Conservation (phyloP, 2,113 vertebrate genomes). For the Tichodroma muraria region DNA sequence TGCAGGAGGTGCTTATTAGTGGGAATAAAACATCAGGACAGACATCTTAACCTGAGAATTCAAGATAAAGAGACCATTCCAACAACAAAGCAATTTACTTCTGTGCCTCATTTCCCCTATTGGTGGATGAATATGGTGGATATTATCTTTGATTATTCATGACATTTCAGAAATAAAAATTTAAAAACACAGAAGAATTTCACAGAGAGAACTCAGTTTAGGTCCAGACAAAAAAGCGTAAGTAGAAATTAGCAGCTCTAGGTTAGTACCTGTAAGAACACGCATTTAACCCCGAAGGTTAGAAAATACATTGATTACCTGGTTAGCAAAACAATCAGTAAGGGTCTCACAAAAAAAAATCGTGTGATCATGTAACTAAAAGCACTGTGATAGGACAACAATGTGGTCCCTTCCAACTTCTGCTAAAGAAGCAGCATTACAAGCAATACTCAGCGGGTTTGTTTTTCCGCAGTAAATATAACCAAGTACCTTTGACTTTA, state of each 20-base stretch:
- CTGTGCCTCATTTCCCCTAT: neutral
- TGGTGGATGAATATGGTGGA: neutral
- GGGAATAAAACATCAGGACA: neutral
- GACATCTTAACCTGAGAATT: neutral
- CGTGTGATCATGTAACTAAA: neutral
- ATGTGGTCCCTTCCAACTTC: neutral
- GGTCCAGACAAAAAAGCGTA: neutral
- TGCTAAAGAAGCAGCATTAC: neutral
- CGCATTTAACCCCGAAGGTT: neutral
- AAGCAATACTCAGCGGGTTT: neutral
- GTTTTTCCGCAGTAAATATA: neutral
- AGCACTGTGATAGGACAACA: neutral
- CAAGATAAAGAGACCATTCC: neutral
- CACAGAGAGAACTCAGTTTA: neutral
- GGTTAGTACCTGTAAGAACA: neutral
- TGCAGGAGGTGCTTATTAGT: neutral
- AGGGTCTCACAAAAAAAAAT: neutral
- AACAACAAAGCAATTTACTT: neutral
- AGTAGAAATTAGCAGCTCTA: neutral
- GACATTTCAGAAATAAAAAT: neutral
- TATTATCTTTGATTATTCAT: neutral
- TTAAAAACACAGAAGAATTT: neutral
- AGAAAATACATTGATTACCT: neutral
- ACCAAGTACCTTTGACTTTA: neutral
- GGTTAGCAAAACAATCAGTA: neutral